These are phyloP conservation scores for Symphodus melops DNA, from an alignment of 2,113 vertebrate genomes.

Conservation along the genomic window DNA sequence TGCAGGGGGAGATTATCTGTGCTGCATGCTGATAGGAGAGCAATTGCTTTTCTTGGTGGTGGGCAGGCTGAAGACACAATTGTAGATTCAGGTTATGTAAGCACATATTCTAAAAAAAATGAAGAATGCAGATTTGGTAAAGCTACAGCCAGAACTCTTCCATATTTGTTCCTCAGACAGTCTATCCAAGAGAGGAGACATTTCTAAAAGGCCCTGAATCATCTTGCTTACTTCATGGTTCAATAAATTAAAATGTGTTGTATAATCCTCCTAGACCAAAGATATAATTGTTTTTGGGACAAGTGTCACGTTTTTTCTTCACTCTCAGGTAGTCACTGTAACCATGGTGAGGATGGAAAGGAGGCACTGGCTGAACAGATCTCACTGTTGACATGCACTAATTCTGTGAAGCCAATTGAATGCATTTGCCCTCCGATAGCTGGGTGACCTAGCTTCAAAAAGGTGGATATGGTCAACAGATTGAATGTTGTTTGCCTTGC, in stretches of 20 bases:
- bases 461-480: conserved; percentile 74
- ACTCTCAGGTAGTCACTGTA: conserved; percentile 44
- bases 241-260: background rate
- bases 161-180: too few relatives aligned
- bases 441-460: conserved; percentile 73
- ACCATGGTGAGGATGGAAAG: conserved; percentile 69
- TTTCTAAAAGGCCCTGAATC: background rate
- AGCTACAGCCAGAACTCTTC: background rate
- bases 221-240: background rate
- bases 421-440: conserved; percentile 72
- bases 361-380: conserved; percentile 41
- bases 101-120: background rate
- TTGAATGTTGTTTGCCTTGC: conserved; percentile 79
- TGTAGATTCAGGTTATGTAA: conserved; percentile 28
- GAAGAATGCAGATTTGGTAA: background rate
- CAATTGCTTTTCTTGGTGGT: conserved; percentile 52
- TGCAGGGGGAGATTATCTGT: conserved; percentile 53
- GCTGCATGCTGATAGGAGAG: conserved; percentile 70
- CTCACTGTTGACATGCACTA: conserved; percentile 77
- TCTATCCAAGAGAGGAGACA: background rate
- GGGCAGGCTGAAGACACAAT: conserved; percentile 33
- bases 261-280: background rate
- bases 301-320: conserved; percentile 13
- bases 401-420: conserved; percentile 81
- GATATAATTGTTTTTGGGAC: background rate